Conservation (phyloP, 1,140 invertebrate species). For the Drosophila melanogaster region DNA sequence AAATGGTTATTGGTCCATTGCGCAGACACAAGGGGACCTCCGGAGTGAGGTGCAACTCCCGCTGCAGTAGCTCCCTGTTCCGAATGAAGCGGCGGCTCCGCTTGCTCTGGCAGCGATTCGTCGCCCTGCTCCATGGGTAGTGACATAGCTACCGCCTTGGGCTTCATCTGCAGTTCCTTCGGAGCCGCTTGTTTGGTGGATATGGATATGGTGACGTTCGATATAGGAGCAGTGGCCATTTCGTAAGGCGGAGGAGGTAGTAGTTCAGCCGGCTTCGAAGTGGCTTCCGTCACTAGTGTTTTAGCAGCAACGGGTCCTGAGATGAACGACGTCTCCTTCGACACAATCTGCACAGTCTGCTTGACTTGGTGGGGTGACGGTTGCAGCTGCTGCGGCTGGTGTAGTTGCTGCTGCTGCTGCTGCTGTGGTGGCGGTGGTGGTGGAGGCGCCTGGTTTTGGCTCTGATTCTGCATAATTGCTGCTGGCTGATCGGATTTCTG, state of each 20-base stretch:
- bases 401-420: conserved; percentile 33
- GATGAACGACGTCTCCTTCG: conserved; percentile 84
- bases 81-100: conserved; percentile 1
- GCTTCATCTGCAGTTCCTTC: conserved; percentile 50
- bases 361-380: conserved; percentile 54
- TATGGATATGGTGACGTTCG: conserved; percentile 71
- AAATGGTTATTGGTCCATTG: conserved; percentile 30
- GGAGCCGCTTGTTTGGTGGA: conserved; percentile 55
- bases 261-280: conserved; percentile 26
- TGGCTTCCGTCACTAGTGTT: conserved; percentile 14
- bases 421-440: conserved; percentile 30
- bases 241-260: conserved; percentile 67
- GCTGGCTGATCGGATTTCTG: conserved; percentile 15
- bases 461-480: conserved; percentile 13
- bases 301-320: conserved; percentile 70
- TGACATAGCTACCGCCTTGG: conserved; percentile 17
- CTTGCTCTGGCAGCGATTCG: conserved; percentile 15
- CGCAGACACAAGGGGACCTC: not conserved
- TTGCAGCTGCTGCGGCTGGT: conserved; percentile 35
- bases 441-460: conserved; percentile 46
- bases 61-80: conserved; percentile 11
- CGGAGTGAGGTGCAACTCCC: not conserved
- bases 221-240: conserved; percentile 53
- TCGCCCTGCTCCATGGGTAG: conserved; percentile 29
- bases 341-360: conserved; percentile 82